Base-by-base conservation (phyloP, 2,113 vertebrate species). In the Perca fluviatilis region DNA sequence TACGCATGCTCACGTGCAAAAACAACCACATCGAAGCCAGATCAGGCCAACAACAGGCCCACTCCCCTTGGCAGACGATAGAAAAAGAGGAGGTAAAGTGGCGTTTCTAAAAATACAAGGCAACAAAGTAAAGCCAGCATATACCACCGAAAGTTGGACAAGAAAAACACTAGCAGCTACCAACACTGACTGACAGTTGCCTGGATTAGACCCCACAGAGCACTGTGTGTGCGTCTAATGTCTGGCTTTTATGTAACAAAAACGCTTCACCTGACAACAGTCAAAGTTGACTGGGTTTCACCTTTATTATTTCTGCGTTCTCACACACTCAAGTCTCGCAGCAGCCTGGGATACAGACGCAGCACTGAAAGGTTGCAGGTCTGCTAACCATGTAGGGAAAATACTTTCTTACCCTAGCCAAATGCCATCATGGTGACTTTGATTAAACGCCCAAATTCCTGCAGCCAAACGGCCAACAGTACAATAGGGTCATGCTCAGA, bases 201-300 rank as follows among this genome's bases (percentile, higher is more conserved):
- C 57, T 88, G 64, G 75, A 75, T 74, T 65, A 19, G 5, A 7
- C 27, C 61, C 58, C 58, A 54, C 49, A 71, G 49, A 64, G 67
- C 36, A 13, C 12, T n/a, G 49, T 36, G 16, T 74, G 63, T 58
- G 62, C 16, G 21, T 60, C 36, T 72, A 1, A 19, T 70, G 43
- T 72, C n/a, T 66, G 21, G 12, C 16, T 36, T 43, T 73, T 74
- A 70, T 43, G 6, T 25, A 71, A 74, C 56, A 64, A 51, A 64
- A 19, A 60, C 9, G 58, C 66, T 67, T 74, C 21, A 77, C 68
- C 64, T 61, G 1, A 76, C 27, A n/a, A 13, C 3, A 66, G 65
- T 46, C 14, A 21, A 47, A 75, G 21, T 4, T 23, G 46, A 53
- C 43, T 50, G 43, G 30, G 23, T 51, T 60, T 77, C 75, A 69